Evolutionary conservation across 1,140 invertebrate species (phyloP).

Genomic region (Calycopis cecrops): DNA sequence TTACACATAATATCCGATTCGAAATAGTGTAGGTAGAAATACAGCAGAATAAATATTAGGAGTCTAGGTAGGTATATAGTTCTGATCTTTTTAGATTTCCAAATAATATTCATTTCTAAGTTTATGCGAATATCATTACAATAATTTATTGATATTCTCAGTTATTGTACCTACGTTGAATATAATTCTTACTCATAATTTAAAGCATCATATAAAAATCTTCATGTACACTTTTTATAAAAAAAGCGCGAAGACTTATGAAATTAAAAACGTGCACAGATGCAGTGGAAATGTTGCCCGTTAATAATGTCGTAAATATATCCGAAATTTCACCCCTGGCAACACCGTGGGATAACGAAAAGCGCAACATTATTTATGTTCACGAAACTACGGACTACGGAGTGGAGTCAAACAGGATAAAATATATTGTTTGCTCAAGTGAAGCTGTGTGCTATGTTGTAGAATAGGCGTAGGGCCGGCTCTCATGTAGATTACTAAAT

Average conservation of each 20-base stretch:
- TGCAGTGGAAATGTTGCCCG: conserved; percentile 25
- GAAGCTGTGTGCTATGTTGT: conserved; percentile 26
- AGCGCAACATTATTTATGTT: conserved; percentile 36
- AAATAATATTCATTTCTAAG: no score
- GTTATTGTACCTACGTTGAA: no score
- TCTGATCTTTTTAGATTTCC: no score
- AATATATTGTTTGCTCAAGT: conserved; percentile 35
- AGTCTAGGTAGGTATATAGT: no score
- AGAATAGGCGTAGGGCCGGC: background rate
- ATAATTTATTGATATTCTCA: no score
- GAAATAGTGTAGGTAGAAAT: no score
- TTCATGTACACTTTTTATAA: conserved; percentile 3
- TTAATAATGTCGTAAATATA: conserved; percentile 31
- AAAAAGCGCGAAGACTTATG: conserved; percentile 12
- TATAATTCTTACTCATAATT: background rate
- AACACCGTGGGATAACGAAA: conserved; percentile 31
- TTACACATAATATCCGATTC: no score
- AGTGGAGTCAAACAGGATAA: conserved; percentile 34
- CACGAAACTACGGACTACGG: conserved; percentile 22
- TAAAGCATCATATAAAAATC: conserved; percentile 2
- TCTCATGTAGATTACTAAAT: no score
- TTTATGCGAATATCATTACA: no score
- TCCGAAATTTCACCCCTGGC: conserved; percentile 30
- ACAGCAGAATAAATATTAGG: no score
- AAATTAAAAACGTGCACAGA: conserved; percentile 21